phyloP scores from a whole-genome alignment of 2,888 invertebrate genomes.

The Dexiosoma caninum region DNA sequence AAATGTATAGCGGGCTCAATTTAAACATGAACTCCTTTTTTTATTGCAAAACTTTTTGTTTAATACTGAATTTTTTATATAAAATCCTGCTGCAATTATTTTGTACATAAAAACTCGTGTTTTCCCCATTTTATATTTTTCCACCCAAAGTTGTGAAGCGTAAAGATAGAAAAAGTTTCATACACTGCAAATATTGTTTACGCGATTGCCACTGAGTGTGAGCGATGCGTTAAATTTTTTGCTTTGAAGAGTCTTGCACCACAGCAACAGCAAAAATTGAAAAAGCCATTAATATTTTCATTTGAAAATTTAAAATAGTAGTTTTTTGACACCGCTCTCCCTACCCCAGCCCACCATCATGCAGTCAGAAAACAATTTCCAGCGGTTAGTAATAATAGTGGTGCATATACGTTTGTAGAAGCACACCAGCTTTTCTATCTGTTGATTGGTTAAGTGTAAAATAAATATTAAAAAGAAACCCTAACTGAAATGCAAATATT shows the following conservation, averaged over 20 bases:
- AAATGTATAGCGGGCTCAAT: no score
- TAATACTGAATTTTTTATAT: no score
- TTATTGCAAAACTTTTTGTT: no score
- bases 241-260: conserved; percentile 23
- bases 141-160: neutral
- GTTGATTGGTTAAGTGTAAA: neutral
- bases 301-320: conserved; percentile 11
- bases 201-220: conserved; percentile 4
- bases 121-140: conserved; percentile 6
- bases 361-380: neutral
- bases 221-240: conserved; percentile 18
- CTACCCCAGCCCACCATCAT: no score
- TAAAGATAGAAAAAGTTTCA: neutral
- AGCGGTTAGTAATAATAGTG: neutral
- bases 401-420: neutral
- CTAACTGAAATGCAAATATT: neutral
- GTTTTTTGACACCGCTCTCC: neutral
- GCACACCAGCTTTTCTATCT: no score
- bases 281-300: conserved; percentile 66
- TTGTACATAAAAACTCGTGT: neutral
- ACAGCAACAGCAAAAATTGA: conserved; percentile 66
- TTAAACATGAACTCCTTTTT: no score
- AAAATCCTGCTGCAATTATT: no score
- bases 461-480: neutral
- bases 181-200: neutral